phyloP scores from a whole-genome alignment of 2,797 vertebrate species.

The Synanceia verrucosa region DNA sequence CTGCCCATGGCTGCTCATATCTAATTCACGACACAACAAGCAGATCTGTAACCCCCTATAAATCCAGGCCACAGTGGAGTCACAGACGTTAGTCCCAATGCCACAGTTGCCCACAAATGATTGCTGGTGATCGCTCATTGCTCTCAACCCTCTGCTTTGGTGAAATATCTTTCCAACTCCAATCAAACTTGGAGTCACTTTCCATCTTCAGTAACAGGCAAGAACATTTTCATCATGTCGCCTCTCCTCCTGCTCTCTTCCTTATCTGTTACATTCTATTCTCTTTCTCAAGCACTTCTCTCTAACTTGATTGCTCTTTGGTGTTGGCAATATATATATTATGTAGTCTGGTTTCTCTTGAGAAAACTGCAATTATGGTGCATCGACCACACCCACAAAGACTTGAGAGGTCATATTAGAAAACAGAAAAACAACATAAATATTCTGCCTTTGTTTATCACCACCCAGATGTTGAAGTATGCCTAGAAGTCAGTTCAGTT shows the following conservation, averaged over 20 bases:
- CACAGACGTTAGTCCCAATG: not conserved
- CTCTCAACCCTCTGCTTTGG: not conserved
- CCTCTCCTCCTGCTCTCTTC: not conserved
- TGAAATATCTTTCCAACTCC: conserved; percentile 36
- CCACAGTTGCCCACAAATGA: conserved; percentile 3
- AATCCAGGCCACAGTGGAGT: conserved; percentile 10
- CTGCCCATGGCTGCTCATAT: conserved; percentile 32
- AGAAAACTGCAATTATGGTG: not conserved
- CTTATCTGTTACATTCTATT: conserved; percentile 7
- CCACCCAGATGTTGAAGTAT: not conserved
- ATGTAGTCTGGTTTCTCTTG: not conserved
- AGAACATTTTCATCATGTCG: conserved; percentile 16
- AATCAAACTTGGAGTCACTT: conserved; percentile 25
- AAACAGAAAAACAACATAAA: not conserved
- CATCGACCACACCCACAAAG: not conserved
- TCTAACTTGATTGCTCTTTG: not conserved
- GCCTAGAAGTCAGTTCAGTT: not conserved
- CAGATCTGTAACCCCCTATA: not conserved
- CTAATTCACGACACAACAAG: conserved; percentile 23
- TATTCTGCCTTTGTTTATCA: not conserved
- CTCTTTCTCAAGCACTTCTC: not conserved
- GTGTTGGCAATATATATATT: not conserved
- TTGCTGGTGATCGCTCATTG: conserved; percentile 28
- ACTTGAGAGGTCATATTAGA: not conserved
- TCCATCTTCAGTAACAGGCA: not conserved